Base-by-base conservation (phyloP, 2,888 invertebrate genomes). In the Vanessa cardui region DNA sequence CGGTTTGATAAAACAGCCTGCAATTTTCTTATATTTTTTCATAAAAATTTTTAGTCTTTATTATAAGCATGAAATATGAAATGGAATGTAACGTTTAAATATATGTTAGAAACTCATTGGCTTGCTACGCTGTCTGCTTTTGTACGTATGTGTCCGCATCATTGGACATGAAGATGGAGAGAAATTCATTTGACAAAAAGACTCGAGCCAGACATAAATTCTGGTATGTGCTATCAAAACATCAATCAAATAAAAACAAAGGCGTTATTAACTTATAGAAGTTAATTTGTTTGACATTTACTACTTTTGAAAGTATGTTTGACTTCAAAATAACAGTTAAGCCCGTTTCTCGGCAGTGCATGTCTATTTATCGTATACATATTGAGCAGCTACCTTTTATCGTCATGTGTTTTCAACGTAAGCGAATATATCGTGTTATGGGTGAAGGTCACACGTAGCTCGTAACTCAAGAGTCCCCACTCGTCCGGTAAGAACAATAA, bases 1-100 rank as follows among this genome's bases (percentile, higher is more conserved):
- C 90, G 89, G 83, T 89, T 89, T 89, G 89, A 90, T 91, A 90
- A 89, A 91, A 89, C 81, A 86, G 86, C 86, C 82, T 79, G 88
- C 88, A 82, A 88, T 88, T 85, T 88, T 85, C 77, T 79, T 81
- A 80, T 83, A 79, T 80, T 81, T 84, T 84, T 85, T 49, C 31
- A 86, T 84, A 75, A 84, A 77, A 74, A 80, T 83, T 81, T 80
- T 80, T 79, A 81, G 75, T 76, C 74, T 85, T 88, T 88, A 88
- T 89, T 89, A 83, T 83, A 85, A 83, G 84, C 82, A 83, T 79
- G 76, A 80, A 76, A 78, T 70, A 70, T 68, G 45, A 62, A 68
- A 65, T 73, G 75, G 72, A 74, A 76, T 76, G 73, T 75, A 73
- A 68, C 66, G 71, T 76, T 73, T 74, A 59, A 64, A 72, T 64